Base-by-base conservation (phyloP, 2,888 invertebrate genomes). In the Watsonalla cultraria region DNA sequence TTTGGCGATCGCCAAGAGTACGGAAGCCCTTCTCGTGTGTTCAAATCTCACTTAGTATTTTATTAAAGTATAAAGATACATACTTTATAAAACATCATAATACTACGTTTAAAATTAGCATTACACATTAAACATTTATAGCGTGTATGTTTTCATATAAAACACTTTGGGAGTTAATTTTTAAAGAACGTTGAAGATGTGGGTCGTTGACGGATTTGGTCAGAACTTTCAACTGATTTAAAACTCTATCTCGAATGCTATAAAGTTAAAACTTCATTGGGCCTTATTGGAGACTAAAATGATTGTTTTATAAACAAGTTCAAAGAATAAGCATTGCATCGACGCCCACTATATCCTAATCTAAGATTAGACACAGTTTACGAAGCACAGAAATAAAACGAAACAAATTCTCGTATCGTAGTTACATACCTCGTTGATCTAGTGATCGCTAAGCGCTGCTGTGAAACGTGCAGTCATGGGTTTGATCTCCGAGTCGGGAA, bases 281-380 rank as follows among this genome's bases (percentile, higher is more conserved):
- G 47, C 37, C 35, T 46, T 39, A 53, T 47, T 45, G 35, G 34
- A n/a, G 14, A 35, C 35, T 34, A 53, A 56, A 46, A 60, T 55
- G 52, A 58, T 68, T 53, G 71, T 74, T 75, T 72, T 70, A 66
- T 66, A 72, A 62, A 64, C 64, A 58, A 56, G 70, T 69, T 75
- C 56, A 64, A 66, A 73, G 70, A 76, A 70, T 74, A 70, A 77
- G 68, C 72, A 68, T 66, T 76, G 78, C 77, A 74, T 71, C 70
- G 66, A 59, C 78, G 71, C 76, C 76, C 71, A 76, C 77, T 61
- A 49, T 55, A 62, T 66, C 64, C 47, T 57, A 54, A 52, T 70
- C 74, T 68, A 74, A 68, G 72, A 75, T 74, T 74, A 77, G 74
- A 66, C 60, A 56, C 54, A 54, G 60, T 65, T 67, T 72, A 74